These are phyloP conservation scores for Percopsis omiscomaycus DNA, from an alignment of 2,797 vertebrate genomes.

Conservation along the genomic window DNA sequence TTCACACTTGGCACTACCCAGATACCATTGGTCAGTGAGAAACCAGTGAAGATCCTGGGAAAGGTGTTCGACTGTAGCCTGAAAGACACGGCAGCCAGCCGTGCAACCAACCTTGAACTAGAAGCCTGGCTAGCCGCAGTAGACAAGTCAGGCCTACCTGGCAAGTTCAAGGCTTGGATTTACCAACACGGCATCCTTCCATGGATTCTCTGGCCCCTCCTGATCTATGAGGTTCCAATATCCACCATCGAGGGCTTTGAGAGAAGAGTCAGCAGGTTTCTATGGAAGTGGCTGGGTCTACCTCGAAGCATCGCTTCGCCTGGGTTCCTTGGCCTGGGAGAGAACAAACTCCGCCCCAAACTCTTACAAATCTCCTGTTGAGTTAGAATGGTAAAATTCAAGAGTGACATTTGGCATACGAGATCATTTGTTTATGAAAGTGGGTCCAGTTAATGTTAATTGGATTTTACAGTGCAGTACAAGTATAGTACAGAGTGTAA, in stretches of 20 bases:
- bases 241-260: not conserved
- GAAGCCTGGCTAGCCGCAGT: not conserved
- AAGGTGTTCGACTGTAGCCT: conserved; percentile 4
- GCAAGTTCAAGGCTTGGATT: conserved; percentile 10
- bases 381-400: no score
- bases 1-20: not conserved
- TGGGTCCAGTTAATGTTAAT: not conserved
- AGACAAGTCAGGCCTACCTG: conserved; percentile 17
- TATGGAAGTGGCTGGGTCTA: conserved; percentile 4
- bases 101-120: not conserved
- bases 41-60: conserved; percentile 7
- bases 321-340: conserved; percentile 9
- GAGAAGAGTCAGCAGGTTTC: conserved; percentile 1
- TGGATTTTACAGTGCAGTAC: no score
- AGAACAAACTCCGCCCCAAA: conserved; percentile 9
- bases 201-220: not conserved
- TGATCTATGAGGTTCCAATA: not conserved
- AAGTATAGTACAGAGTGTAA: no score
- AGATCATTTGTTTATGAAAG: conserved; percentile 6
- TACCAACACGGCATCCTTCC: conserved; percentile 7
- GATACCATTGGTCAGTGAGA: conserved; percentile 3
- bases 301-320: no score
- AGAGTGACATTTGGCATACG: not conserved
- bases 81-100: conserved; percentile 1
- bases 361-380: not conserved